Conservation (phyloP, 2,797 vertebrate genomes). For the Odontamblyopus lacepedii region DNA sequence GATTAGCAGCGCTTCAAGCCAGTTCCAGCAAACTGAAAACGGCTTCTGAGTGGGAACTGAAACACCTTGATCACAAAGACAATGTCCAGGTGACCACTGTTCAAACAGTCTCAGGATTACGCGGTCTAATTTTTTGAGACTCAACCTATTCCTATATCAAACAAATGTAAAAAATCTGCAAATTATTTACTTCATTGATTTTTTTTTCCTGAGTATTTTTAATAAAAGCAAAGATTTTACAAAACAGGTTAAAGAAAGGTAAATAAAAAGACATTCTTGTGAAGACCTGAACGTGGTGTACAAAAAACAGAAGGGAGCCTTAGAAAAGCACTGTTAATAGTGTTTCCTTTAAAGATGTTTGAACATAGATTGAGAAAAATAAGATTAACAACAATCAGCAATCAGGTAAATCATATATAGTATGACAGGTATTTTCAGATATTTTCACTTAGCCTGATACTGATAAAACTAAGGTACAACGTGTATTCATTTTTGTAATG, state of each 20-base stretch:
- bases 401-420: neutral
- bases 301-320: neutral
- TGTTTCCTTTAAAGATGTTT: neutral
- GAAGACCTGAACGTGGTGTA: neutral
- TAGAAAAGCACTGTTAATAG: neutral
- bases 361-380: neutral
- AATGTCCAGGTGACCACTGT: no score
- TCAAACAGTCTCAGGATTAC: no score
- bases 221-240: neutral
- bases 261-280: neutral
- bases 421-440: no score
- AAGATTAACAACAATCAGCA: neutral
- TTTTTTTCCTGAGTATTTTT: neutral
- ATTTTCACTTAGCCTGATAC: neutral
- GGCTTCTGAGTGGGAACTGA: no score
- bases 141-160: neutral
- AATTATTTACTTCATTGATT: neutral
- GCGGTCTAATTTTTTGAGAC: neutral
- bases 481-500: neutral
- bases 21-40: no score
- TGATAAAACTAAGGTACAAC: neutral
- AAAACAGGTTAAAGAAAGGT: neutral
- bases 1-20: no score
- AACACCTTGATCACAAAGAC: no score
- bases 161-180: neutral